These are phyloP conservation scores for Drosophila ambigua DNA, from an alignment of 1,140 invertebrate species.

Conservation along the genomic window DNA sequence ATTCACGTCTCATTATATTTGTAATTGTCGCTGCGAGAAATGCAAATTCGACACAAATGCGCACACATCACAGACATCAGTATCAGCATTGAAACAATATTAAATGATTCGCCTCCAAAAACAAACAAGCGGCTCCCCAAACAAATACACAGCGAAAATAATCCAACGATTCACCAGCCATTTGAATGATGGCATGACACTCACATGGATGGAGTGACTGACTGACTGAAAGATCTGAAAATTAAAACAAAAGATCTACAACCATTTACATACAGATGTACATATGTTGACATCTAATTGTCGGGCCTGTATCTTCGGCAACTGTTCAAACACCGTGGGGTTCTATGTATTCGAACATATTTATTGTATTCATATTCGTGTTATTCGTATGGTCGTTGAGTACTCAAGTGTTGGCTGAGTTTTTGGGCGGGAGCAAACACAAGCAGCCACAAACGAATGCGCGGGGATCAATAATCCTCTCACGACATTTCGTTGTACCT, in stretches of 20 bases:
- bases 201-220: background rate
- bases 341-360: conserved; percentile 14
- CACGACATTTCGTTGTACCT: too few species aligned
- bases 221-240: conserved; percentile 13
- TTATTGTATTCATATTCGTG: background rate
- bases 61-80: conserved; percentile 16
- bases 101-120: conserved; percentile 36
- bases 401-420: too few species aligned
- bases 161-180: conserved; percentile 13
- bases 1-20: conserved; percentile 60
- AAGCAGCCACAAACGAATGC: too few species aligned
- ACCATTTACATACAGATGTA: too few species aligned
- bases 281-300: conserved; percentile 35
- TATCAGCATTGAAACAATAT: conserved; percentile 21
- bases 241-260: too few species aligned
- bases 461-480: too few species aligned
- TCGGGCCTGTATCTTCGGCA: conserved; percentile 11
- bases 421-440: too few species aligned
- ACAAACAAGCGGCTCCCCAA: conserved; percentile 32
- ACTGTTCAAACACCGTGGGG: conserved; percentile 32
- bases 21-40: conserved; percentile 43
- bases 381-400: background rate
- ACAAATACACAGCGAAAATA: conserved; percentile 39
- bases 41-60: conserved; percentile 49
- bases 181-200: conserved; percentile 1